A percentile compares a stretch with the other conserved stretches of the same genome.
phyloP scores from a whole-genome alignment of 2,113 vertebrate species.

The Podarcis raffonei region DNA sequence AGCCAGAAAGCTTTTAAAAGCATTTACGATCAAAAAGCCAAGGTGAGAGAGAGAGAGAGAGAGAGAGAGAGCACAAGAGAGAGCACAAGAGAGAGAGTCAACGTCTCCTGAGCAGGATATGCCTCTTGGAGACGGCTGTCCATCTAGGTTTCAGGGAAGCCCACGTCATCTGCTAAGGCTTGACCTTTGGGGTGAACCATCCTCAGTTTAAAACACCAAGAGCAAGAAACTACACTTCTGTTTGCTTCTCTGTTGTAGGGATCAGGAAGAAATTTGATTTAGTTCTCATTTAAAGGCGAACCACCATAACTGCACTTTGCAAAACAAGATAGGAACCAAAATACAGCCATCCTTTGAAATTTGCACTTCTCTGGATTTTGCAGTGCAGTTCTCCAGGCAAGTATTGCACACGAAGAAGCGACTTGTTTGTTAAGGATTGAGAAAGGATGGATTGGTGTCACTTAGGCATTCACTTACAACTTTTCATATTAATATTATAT shows the following conservation, averaged over 20 bases:
- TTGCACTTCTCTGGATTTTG: no score
- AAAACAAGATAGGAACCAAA: no score
- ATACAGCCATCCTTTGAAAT: no score
- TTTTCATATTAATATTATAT: no score
- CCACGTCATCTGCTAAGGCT: not conserved
- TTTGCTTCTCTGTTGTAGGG: not conserved
- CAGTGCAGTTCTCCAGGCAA: no score
- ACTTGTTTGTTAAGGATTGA: not conserved
- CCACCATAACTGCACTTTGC: no score
- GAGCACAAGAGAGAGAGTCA: not conserved
- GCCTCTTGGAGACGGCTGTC: not conserved
- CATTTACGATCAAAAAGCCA: constrained; percentile 29
- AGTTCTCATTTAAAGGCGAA: not conserved
- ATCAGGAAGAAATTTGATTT: not conserved
- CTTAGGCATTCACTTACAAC: no score
- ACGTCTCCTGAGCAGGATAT: not conserved
- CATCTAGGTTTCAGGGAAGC: not conserved
- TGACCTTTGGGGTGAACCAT: not conserved
- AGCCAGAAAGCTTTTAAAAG: constrained; percentile 36
- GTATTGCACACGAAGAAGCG: no score
- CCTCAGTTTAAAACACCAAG: not conserved
- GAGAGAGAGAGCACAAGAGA: not conserved
- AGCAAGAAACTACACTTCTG: not conserved
- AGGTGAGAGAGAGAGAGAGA: not conserved
- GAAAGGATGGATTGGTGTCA: no score